Evolutionary conservation across 2,797 vertebrate species (phyloP), one percentile per base, ranked within the genome.

Genomic region (Myoxocephalus aenaeus): DNA sequence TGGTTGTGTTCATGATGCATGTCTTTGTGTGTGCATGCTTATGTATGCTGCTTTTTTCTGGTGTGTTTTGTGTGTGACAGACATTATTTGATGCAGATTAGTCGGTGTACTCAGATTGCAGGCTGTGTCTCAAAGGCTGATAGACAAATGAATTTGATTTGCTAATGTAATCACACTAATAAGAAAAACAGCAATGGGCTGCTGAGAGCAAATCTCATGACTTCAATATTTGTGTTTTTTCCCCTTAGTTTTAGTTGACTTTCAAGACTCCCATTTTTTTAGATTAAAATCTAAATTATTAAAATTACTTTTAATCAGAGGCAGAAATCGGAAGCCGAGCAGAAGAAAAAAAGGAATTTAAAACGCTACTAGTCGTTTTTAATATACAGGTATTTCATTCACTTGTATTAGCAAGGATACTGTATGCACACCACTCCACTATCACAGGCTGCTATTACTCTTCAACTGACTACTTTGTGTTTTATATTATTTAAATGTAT

Each of bases 91-190:
- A 97, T 95, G 95, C 94, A 98, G 97, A 99, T 98, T 98, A 97
- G 96, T 96, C 96, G 95, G 96, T 96, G 97, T 96, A 95, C 96
- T 97, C 96, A 96, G 96, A 97, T 92, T 97, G 96, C 96, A 95
- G 96, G 95, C 97, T 96, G 96, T 94, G 95, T 96, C 95, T 96
- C 96, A 95, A 95, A 96, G 89, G 96, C 96, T 95, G 96, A 96
- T 96, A 97, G 97, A 99, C 97, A 97, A 97, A 98, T 98, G 96
- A 96, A 98, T 99, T 98, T 99, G 98, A 99, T 99, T 99, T 99
- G 97, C 97, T 97, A 99, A 99, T 99, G 97, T 97, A 98, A 99
- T 99, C 97, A 99, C 97, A 97, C 97, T 98, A 98, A 99, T 97
- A 97, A 97, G 96, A 97, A 96, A 96, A 96, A 95, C 87, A 89